Base-by-base conservation (phyloP, 1,140 invertebrate genomes). In the Ganaspis sp. region DNA sequence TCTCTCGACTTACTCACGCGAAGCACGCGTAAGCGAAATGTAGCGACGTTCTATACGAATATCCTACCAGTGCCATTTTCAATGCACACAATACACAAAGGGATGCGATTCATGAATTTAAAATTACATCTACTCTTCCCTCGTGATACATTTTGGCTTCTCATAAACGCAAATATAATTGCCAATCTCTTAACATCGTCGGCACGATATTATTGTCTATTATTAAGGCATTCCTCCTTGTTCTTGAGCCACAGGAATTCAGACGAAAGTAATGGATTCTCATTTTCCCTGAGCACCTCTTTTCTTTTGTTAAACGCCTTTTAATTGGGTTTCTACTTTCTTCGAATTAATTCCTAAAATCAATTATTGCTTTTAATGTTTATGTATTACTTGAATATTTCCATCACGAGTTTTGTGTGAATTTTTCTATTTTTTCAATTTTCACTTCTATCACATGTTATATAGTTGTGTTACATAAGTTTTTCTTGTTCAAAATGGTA, bases 161-260 rank as follows among this genome's bases (percentile, higher is more conserved):
- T 64, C 58, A 64, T 64, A 64, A 64, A 64, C 58, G 58, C 23
- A 29, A n/a, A 64, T 34, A 64, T 64, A 64, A 64, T 64, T 64
- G 58, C 23, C 58, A 64, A 64, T 64, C 23, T 64, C 58, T 21
- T 64, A 64, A 64, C 58, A 49, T 49, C n/a, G 58, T 26, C 58
- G 23, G 58, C 9, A 15, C 26, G 58, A 64, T 29, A 29, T 29
- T 64, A 29, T 64, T 26, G 21, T 64, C 58, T 64, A 64, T 64
- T 64, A 64, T 64, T 26, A 64, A 29, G 58, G 11, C n/a, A 64
- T 64, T 64, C 11, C 58, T 29, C 11, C 23, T 64, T 29, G 5
- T 49, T 15, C 21, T 12, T 64, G 11, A 4, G 6, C 12, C 23
- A 64, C 21, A 26, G 11, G 29, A 64, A 12, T 34, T 11, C 21